Evolutionary conservation across 2,888 invertebrate species (phyloP).

Genomic region (Sceliomorpha sp.): DNA sequence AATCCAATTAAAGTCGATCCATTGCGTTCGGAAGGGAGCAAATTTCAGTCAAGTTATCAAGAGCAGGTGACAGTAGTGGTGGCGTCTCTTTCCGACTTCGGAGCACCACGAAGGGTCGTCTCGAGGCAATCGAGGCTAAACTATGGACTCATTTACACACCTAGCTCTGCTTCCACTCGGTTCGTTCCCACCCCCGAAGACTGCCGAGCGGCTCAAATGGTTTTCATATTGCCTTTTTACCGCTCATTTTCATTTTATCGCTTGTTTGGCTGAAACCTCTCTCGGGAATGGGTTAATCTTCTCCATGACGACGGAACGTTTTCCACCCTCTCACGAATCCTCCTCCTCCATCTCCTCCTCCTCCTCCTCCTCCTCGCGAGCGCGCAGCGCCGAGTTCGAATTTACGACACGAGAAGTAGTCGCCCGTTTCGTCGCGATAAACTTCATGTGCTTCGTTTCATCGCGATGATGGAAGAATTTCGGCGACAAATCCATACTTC

Average conservation of each 20-base stretch:
- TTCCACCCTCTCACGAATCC: conserved; percentile 22
- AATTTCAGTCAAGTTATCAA: conserved; percentile 47
- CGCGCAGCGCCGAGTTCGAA: conserved; percentile 14
- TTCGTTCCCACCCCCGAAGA: conserved; percentile 64
- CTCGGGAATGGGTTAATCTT: conserved; percentile 70
- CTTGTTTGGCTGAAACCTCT: conserved; percentile 73
- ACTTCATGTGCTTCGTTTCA: conserved; percentile 42
- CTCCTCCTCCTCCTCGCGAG: conserved; percentile 12
- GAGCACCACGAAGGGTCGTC: conserved; percentile 71
- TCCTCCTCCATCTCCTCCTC: conserved; percentile 11
- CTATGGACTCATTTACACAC: conserved; percentile 78
- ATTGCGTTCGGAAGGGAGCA: conserved; percentile 39
- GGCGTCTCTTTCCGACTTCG: conserved; percentile 58
- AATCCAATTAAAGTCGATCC: conserved; percentile 56
- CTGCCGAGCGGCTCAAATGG: conserved; percentile 70
- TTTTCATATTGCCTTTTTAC: conserved; percentile 80
- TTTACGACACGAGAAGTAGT: conserved; percentile 42
- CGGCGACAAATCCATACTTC: conserved; percentile 35
- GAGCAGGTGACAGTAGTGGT: conserved; percentile 31
- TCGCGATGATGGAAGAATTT: conserved; percentile 27
- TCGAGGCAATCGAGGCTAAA: conserved; percentile 75
- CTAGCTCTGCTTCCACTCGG: conserved; percentile 68
- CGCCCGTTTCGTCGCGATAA: conserved; percentile 51
- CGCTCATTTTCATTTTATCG: conserved; percentile 80
- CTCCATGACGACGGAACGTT: conserved; percentile 34